phyloP scores from a whole-genome alignment of 2,888 invertebrate genomes.

The Fragum whitleyi region DNA sequence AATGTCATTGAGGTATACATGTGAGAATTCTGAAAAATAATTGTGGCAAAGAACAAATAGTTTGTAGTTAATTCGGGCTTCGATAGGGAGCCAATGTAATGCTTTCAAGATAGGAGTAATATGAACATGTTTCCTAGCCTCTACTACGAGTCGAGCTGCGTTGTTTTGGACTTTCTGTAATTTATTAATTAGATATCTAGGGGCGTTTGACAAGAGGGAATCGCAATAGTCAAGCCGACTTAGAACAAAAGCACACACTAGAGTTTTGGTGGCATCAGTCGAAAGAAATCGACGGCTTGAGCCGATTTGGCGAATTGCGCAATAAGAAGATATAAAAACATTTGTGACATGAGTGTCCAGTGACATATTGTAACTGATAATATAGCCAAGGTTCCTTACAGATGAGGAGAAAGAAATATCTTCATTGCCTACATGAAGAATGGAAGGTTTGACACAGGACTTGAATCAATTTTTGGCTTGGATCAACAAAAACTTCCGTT shows the following conservation, averaged over 20 bases:
- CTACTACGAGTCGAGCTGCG: too few relatives aligned
- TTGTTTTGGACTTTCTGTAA: too few relatives aligned
- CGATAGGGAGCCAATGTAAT: background rate
- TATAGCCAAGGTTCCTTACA: background rate
- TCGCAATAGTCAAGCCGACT: background rate
- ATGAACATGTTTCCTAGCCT: background rate
- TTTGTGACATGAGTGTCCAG: background rate
- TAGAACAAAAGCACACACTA: background rate
- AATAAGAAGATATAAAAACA: background rate
- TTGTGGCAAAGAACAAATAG: background rate
- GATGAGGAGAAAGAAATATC: background rate
- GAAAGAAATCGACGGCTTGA: background rate
- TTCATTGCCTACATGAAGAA: background rate
- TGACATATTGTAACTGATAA: background rate
- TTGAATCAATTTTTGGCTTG: background rate
- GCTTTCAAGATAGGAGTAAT: background rate
- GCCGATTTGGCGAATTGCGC: background rate
- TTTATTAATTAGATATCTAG: background rate
- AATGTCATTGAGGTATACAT: background rate
- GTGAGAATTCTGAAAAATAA: background rate
- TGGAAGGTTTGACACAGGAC: too few relatives aligned
- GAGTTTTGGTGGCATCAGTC: background rate
- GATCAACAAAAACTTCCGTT: too few relatives aligned
- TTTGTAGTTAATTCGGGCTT: background rate
- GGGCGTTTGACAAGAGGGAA: background rate